These are phyloP conservation scores for Drymonia ruficornis DNA, from an alignment of 2,888 invertebrate species.

Conservation along the genomic window DNA sequence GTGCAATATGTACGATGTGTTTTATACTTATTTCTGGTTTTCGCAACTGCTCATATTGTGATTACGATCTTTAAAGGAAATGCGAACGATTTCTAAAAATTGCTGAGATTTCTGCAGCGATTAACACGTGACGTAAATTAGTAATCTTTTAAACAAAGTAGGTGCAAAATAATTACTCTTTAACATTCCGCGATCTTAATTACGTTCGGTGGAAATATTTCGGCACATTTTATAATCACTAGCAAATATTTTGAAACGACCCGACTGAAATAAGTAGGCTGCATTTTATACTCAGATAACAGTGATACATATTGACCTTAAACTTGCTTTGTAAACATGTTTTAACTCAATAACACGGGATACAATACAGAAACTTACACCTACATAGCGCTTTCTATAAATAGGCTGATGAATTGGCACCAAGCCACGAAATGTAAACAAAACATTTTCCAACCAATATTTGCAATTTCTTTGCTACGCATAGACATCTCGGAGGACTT, in stretches of 20 bases:
- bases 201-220: background rate
- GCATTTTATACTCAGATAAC: background rate
- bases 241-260: background rate
- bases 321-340: conserved; percentile 35
- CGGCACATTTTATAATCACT: no score
- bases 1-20: background rate
- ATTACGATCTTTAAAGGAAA: background rate
- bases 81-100: background rate
- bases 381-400: conserved; percentile 50
- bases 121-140: conserved; percentile 1
- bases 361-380: conserved; percentile 33
- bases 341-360: conserved; percentile 28
- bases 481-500: background rate
- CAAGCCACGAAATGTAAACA: conserved; percentile 52
- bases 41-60: background rate
- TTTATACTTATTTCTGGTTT: background rate
- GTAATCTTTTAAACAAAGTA: background rate
- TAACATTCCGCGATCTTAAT: background rate
- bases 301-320: conserved; percentile 33
- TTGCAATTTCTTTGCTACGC: conserved; percentile 17
- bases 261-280: background rate
- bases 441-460: conserved; percentile 33
- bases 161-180: background rate
- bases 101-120: conserved; percentile 13
- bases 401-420: conserved; percentile 57